Conservation (phyloP, 2,113 vertebrate genomes). For the Tachuris rubrigastra region DNA sequence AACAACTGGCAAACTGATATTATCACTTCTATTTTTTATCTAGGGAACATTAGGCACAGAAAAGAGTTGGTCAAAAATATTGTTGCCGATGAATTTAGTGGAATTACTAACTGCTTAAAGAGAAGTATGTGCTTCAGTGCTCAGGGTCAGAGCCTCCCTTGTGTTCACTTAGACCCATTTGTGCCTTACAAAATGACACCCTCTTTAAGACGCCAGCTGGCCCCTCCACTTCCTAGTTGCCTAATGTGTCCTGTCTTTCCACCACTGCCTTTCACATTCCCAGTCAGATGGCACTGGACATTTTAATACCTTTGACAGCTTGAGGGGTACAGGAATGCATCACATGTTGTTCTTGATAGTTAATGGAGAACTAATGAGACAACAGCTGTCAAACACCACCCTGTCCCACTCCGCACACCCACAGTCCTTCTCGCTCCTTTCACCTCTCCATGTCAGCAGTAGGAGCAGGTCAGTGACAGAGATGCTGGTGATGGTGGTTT, state of each 20-base stretch:
- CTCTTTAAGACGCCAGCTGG: neutral
- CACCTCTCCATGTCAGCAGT: neutral
- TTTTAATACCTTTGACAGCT: neutral
- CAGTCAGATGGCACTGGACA: neutral
- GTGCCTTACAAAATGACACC: neutral
- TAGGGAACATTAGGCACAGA: neutral
- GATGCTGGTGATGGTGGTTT: neutral
- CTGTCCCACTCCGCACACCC: neutral
- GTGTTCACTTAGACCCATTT: neutral
- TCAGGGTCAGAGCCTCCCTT: neutral
- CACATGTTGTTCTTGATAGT: neutral
- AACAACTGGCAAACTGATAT: slow-evolving; percentile 41
- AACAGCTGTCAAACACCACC: neutral
- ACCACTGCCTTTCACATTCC: neutral
- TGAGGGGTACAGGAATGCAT: neutral
- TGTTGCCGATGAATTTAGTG: neutral
- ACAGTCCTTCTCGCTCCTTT: neutral
- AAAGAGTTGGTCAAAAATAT: slow-evolving; percentile 22
- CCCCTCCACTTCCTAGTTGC: neutral
- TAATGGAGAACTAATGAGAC: slow-evolving; percentile 46
- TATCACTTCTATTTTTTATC: slow-evolving; percentile 38
- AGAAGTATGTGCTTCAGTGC: neutral
- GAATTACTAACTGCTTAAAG: neutral
- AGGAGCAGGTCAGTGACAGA: neutral
- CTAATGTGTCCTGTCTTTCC: neutral